Percentiles rank a stretch among this genome's conserved stretches.
These are phyloP conservation scores for Sicus ferrugineus DNA, from an alignment of 2,888 invertebrate species.

Conservation along the genomic window DNA sequence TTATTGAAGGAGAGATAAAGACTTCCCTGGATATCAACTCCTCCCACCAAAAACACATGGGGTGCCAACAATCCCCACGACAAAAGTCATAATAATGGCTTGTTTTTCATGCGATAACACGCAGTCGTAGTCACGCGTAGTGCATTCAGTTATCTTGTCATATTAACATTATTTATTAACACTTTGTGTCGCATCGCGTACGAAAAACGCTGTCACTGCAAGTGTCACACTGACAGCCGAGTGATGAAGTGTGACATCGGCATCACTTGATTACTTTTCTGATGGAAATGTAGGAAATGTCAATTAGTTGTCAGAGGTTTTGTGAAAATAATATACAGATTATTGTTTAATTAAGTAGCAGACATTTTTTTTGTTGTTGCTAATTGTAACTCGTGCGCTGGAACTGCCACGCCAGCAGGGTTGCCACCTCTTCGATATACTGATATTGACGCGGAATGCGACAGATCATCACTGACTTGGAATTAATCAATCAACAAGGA, in stretches of 20 bases:
- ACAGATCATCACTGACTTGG: slow-evolving; percentile 25
- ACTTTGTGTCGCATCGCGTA: not conserved
- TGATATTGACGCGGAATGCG: slow-evolving; percentile 18
- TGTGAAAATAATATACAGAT: not conserved
- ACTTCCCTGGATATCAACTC: too few relatives aligned
- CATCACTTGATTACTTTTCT: not conserved
- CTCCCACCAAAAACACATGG: too few relatives aligned
- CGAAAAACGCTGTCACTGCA: not conserved
- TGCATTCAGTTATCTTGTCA: slow-evolving; percentile 20
- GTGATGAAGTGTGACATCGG: slow-evolving; percentile 5
- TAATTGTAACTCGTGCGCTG: not conserved
- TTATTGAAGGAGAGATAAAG: too few relatives aligned
- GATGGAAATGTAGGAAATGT: not conserved
- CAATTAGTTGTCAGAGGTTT: slow-evolving; percentile 16
- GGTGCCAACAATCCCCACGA: too few relatives aligned
- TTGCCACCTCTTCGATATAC: slow-evolving; percentile 2
- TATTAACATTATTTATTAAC: slow-evolving; percentile 10
- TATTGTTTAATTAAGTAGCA: not conserved
- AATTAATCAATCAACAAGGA: slow-evolving; percentile 25
- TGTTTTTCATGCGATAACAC: not conserved
- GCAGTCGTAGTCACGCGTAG: not conserved
- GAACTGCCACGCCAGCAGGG: not conserved
- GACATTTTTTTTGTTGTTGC: slow-evolving; percentile 1
- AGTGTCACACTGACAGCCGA: not conserved
- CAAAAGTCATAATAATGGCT: slow-evolving; percentile 1